A percentile compares a stretch with the other conserved stretches of the same genome.
Conservation (phyloP, 2,888 invertebrate species). For the Parnassius smintheus region DNA sequence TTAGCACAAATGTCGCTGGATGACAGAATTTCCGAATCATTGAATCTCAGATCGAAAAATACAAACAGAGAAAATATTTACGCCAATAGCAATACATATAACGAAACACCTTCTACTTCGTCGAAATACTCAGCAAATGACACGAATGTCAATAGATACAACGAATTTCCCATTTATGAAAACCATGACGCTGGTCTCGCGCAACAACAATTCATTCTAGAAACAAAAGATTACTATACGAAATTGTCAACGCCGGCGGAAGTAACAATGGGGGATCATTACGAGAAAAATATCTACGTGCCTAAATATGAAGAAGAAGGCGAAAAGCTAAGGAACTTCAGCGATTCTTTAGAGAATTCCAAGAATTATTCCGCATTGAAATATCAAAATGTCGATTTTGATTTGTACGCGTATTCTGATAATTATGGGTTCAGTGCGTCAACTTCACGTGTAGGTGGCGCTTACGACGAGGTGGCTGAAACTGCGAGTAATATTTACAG, state of each 20-base stretch:
- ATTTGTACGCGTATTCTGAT: slow-evolving; percentile 44
- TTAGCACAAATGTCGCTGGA: slow-evolving; percentile 68
- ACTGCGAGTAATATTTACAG: slow-evolving; percentile 65
- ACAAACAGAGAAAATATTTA: slow-evolving; percentile 61
- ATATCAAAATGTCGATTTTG: slow-evolving; percentile 63
- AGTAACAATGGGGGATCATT: slow-evolving; percentile 49
- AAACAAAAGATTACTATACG: slow-evolving; percentile 71
- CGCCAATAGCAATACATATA: slow-evolving; percentile 47
- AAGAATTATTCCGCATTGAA: slow-evolving; percentile 71
- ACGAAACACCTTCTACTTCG: slow-evolving; percentile 39
- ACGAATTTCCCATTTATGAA: slow-evolving; percentile 61
- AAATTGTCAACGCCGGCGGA: slow-evolving; percentile 61
- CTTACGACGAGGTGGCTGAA: slow-evolving; percentile 68
- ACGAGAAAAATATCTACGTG: slow-evolving; percentile 72
- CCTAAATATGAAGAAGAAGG: slow-evolving; percentile 64
- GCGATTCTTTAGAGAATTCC: slow-evolving; percentile 64
- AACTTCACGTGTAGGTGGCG: slow-evolving; percentile 37
- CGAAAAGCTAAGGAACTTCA: slow-evolving; percentile 65
- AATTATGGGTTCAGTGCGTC: slow-evolving; percentile 42
- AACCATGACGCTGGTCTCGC: slow-evolving; percentile 60
- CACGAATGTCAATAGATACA: slow-evolving; percentile 43
- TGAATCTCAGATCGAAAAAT: slow-evolving; percentile 71
- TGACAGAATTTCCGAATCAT: slow-evolving; percentile 72
- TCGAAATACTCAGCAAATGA: slow-evolving; percentile 35
- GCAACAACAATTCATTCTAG: slow-evolving; percentile 64